Conservation (phyloP, 2,888 invertebrate genomes). For the Cryptosula pallasiana region DNA sequence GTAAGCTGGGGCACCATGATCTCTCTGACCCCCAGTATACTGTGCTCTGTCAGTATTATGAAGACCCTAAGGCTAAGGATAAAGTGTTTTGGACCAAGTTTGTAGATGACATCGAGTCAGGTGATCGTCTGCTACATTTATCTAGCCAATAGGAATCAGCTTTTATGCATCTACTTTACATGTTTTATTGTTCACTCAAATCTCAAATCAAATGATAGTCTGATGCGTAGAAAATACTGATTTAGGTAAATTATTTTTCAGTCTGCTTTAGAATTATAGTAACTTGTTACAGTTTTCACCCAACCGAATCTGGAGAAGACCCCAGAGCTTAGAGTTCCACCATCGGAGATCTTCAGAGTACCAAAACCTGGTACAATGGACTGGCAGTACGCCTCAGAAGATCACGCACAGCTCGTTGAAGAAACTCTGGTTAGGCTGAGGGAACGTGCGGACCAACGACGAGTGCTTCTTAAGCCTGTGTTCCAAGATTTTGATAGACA, state of each 20-base stretch:
- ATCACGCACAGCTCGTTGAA: slow-evolving; percentile 41
- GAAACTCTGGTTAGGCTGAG: slow-evolving; percentile 44
- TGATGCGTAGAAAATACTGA: too few species aligned
- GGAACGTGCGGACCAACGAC: slow-evolving; percentile 41
- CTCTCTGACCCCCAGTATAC: slow-evolving; percentile 45
- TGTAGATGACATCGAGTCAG: slow-evolving; percentile 48
- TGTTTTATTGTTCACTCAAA: too few species aligned
- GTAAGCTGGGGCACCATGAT: slow-evolving; percentile 48
- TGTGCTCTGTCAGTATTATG: slow-evolving; percentile 42
- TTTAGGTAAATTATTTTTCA: too few species aligned
- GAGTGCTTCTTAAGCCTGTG: slow-evolving; percentile 46
- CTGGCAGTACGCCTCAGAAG: slow-evolving; percentile 42
- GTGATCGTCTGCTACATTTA: too few species aligned
- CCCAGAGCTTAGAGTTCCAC: slow-evolving; percentile 43
- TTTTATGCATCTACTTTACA: too few species aligned
- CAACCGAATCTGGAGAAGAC: slow-evolving; percentile 46
- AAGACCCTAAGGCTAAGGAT: slow-evolving; percentile 40
- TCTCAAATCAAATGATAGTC: too few species aligned
- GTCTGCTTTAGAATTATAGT: too few species aligned
- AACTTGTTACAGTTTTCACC: slow-evolving; percentile 47
- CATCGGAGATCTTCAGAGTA: slow-evolving; percentile 43
- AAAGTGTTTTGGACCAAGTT: slow-evolving; percentile 48
- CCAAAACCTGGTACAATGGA: slow-evolving; percentile 51
- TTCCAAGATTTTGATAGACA: slow-evolving; percentile 54
- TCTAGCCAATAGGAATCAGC: too few species aligned